Percentiles rank a stretch among this genome's conserved stretches.
phyloP scores from a whole-genome alignment of 2,113 vertebrate species.

The Spea bombifrons region DNA sequence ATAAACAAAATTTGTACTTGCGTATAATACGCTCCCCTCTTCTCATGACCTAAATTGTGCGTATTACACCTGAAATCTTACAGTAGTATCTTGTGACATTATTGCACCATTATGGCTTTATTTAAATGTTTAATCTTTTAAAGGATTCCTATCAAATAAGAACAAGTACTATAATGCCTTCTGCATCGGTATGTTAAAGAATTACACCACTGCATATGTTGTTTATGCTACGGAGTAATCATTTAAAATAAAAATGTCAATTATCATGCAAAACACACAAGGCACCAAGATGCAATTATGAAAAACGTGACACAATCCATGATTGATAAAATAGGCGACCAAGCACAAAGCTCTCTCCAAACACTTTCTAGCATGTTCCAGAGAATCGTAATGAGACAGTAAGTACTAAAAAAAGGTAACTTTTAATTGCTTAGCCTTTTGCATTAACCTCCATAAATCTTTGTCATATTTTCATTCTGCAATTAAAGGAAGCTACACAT shows the following conservation, averaged over 20 bases:
- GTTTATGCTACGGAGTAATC: slow-evolving; percentile 9
- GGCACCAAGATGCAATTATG: slow-evolving; percentile 43
- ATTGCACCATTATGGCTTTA: no score
- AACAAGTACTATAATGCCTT: neutral
- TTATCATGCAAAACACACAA: slow-evolving; percentile 51
- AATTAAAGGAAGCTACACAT: slow-evolving; percentile 24
- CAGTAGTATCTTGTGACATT: neutral
- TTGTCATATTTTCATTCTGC: slow-evolving; percentile 45
- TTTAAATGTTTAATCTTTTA: neutral
- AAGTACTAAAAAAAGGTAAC: slow-evolving; percentile 35
- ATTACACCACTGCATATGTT: neutral
- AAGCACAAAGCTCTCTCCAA: slow-evolving; percentile 34
- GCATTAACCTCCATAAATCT: slow-evolving; percentile 64
- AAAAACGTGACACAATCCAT: slow-evolving; percentile 34
- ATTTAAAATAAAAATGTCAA: slow-evolving; percentile 42
- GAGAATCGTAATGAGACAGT: slow-evolving; percentile 18
- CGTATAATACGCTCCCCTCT: no score
- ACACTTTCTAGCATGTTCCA: neutral
- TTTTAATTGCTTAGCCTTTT: slow-evolving; percentile 61
- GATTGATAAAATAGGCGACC: slow-evolving; percentile 24
- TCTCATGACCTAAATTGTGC: neutral
- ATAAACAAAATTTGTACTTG: no score
- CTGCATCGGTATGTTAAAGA: neutral
- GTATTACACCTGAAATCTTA: neutral
- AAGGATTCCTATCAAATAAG: neutral